These are phyloP conservation scores for Ianthella basta DNA, from an alignment of 37 sponge, comb jelly and placozoan genomes.

Conservation along the genomic window DNA sequence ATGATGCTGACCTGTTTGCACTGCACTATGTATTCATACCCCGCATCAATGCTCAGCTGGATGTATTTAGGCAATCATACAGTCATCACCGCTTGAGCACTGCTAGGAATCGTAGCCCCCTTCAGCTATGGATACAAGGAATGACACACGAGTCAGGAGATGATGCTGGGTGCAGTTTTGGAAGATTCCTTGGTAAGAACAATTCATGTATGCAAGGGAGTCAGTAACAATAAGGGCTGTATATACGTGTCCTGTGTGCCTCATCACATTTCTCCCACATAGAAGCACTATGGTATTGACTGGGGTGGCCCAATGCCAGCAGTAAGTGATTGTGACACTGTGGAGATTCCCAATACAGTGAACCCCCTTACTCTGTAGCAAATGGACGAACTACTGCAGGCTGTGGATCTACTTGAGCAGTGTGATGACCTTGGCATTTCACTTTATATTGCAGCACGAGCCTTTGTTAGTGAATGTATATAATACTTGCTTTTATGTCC, in stretches of 20 bases:
- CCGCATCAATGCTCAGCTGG: constrained; percentile 15
- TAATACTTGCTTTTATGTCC: too few species aligned
- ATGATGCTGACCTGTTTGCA: constrained; percentile 32
- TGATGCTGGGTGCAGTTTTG: constrained; percentile 1
- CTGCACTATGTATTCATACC: constrained; percentile 45
- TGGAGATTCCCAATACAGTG: neutral
- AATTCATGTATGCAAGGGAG: too few species aligned
- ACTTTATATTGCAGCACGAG: neutral
- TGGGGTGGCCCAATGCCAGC: neutral
- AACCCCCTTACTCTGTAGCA: neutral
- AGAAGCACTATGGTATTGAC: constrained; percentile 10
- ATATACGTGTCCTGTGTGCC: too few species aligned
- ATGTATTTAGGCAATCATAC: constrained; percentile 27
- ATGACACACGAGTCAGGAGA: neutral
- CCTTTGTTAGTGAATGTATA: constrained; percentile 13
- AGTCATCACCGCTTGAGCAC: constrained; percentile 41
- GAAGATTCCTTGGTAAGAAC: neutral
- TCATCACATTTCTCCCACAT: too few species aligned
- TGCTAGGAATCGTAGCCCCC: constrained; percentile 27
- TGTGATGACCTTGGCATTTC: constrained; percentile 12
- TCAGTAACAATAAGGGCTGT: too few species aligned
- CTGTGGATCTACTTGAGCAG: neutral
- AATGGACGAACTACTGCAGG: neutral
- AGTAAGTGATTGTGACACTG: neutral
- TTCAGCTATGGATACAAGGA: constrained; percentile 50